Conservation (phyloP, 1,140 invertebrate species). For the Tribolium castaneum region DNA sequence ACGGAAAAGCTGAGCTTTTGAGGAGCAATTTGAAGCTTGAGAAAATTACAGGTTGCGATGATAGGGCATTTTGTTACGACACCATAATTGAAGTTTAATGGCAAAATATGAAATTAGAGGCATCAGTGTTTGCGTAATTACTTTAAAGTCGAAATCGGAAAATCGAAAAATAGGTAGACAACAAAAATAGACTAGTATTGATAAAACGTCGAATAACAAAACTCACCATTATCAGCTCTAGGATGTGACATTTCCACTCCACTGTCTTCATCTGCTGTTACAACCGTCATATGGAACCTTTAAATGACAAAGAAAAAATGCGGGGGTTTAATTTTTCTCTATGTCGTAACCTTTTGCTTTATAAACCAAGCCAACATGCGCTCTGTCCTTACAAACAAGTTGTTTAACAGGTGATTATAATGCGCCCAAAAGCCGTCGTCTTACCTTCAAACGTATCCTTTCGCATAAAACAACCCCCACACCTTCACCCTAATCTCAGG, state of each 20-base stretch:
- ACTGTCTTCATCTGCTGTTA: slow-evolving; percentile 56
- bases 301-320: slow-evolving; percentile 35
- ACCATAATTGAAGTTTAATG: neutral
- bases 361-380: slow-evolving; percentile 9
- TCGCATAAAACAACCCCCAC: neutral
- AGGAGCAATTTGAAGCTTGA: neutral
- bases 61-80: neutral
- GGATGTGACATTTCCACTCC: slow-evolving; percentile 55
- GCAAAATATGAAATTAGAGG: neutral
- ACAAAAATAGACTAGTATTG: neutral
- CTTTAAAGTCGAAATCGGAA: too few species aligned
- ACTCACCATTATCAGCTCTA: slow-evolving; percentile 49
- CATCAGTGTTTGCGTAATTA: too few species aligned
- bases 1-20: neutral
- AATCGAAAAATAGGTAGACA: too few species aligned
- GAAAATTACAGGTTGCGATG: neutral
- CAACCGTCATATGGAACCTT: slow-evolving; percentile 51
- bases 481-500: neutral
- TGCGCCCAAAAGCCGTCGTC: neutral
- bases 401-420: slow-evolving; percentile 17
- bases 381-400: neutral
- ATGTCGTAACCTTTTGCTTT: slow-evolving; percentile 5
- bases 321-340: slow-evolving; percentile 19
- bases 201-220: neutral
- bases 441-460: neutral